Evolutionary conservation across 2,797 vertebrate genomes (phyloP).

Genomic region (Echeneis naucrates): DNA sequence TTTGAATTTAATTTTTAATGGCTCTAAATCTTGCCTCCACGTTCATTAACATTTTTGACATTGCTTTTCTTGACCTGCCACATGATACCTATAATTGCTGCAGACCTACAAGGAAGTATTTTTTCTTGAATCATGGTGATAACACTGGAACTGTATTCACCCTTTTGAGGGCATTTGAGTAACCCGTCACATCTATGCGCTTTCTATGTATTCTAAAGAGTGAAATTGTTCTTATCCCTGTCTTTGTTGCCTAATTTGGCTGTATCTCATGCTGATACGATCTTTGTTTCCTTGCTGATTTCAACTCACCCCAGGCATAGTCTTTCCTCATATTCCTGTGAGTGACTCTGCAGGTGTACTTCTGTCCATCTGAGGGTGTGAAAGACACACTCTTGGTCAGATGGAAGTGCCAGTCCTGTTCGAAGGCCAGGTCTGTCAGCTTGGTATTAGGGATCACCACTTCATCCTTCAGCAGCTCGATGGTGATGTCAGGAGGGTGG

Average conservation of each 20-base stretch:
- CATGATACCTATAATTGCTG: neutral
- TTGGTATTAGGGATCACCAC: fast-evolving
- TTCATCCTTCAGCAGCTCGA: slow-evolving; percentile 74
- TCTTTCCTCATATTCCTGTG: fast-evolving
- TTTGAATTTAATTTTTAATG: too few relatives aligned
- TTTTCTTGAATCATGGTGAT: neutral
- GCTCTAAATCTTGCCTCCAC: too few relatives aligned
- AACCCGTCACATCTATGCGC: neutral
- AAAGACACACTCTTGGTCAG: slow-evolving; percentile 76
- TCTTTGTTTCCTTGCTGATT: neutral
- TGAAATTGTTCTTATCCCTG: neutral
- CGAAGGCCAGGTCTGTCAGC: slow-evolving; percentile 87
- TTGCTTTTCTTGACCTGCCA: neutral
- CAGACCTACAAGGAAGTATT: neutral
- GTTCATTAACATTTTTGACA: neutral
- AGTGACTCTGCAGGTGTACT: slow-evolving; percentile 73
- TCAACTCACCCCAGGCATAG: slow-evolving; percentile 82
- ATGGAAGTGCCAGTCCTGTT: slow-evolving; percentile 87
- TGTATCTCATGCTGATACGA: neutral
- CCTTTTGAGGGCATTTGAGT: neutral
- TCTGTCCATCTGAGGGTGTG: fast-evolving
- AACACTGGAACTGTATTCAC: too few relatives aligned
- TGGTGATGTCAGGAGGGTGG: slow-evolving; percentile 86
- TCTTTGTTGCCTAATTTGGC: neutral
- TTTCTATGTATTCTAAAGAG: too few relatives aligned